Conservation (phyloP, 1,140 invertebrate species). For the Bilobella aurantiaca region DNA sequence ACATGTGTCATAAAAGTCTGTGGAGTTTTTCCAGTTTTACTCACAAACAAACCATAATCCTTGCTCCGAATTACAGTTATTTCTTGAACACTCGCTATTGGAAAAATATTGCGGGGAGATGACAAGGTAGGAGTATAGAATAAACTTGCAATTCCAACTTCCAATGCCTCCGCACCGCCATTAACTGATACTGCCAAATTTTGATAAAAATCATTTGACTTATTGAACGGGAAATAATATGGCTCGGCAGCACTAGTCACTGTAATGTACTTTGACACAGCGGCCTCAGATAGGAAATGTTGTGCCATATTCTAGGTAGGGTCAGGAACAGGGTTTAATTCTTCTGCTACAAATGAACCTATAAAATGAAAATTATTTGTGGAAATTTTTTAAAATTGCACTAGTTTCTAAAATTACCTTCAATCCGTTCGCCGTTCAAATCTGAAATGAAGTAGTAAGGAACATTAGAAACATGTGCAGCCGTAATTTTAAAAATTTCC, state of each 20-base stretch:
- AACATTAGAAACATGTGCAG: background rate
- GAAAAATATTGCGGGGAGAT: background rate
- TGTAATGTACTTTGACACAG: background rate
- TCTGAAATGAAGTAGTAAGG: background rate
- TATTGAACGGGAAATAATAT: background rate
- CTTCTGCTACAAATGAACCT: background rate
- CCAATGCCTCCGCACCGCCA: background rate
- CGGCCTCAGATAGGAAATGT: background rate
- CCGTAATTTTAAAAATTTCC: background rate
- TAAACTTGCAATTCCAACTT: background rate
- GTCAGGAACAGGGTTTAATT: background rate
- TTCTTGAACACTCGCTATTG: no score
- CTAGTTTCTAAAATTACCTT: background rate
- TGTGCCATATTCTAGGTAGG: no score
- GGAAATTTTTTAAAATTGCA: background rate
- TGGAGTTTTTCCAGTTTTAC: background rate
- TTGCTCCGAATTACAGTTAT: background rate
- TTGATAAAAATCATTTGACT: background rate
- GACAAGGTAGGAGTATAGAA: background rate
- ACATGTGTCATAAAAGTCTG: background rate
- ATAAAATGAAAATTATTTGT: background rate
- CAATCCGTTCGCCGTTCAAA: background rate
- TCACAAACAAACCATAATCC: background rate
- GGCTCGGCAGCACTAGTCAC: background rate
- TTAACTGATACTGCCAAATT: background rate